Base-by-base conservation (phyloP, 2,113 vertebrate species). In the Leuciscus idus region DNA sequence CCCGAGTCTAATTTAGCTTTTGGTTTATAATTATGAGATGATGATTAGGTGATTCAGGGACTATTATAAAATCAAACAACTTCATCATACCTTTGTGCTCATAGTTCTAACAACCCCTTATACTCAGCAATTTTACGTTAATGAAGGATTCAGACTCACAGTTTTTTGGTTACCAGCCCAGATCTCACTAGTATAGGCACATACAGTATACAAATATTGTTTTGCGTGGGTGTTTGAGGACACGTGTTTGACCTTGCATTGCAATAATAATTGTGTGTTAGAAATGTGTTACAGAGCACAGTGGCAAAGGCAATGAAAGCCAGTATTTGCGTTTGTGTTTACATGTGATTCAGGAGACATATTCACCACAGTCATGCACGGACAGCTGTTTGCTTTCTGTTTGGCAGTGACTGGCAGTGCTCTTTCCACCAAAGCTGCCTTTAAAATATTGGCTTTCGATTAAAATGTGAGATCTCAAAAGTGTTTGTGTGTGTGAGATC, bases 11-110 rank as follows among this genome's bases (percentile, higher is more conserved):
- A 59, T 81, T 48, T 81, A 28, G 59, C 39, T 28, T 81, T 81
- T 48, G 79, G n/a, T 48, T 81, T 81, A 30, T 48, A 8, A 80
- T 61, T 17, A 80, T 80, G 43, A 61, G 30, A n/a, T 61, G 55
- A 80, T 80, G 30, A 78, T 78, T 59, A 78, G 50, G 76, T 43
- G 11, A 61, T 75, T 50, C 43, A 75, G 77, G 55, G 55, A 61
- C 33, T 36, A 28, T 48, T 50, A 50, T 17, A 75, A 48, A 75
- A 75, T n/a, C 43, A 75, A 48, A 75, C 30, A 57, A 57, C 19
- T 57, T 26, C 23, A 61, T 80, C 33, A 79, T 59, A 36, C 50
- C 28, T 59, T 79, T 61, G 12, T 62, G 55, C 30, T 43, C n/a
- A 1, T 62, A 15, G 21, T 43, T 80, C 36, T 26, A 62, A 28